Evolutionary conservation across 2,113 vertebrate genomes (phyloP), one percentile per base, ranked within the genome.

Genomic region (Calyptomena viridis): DNA sequence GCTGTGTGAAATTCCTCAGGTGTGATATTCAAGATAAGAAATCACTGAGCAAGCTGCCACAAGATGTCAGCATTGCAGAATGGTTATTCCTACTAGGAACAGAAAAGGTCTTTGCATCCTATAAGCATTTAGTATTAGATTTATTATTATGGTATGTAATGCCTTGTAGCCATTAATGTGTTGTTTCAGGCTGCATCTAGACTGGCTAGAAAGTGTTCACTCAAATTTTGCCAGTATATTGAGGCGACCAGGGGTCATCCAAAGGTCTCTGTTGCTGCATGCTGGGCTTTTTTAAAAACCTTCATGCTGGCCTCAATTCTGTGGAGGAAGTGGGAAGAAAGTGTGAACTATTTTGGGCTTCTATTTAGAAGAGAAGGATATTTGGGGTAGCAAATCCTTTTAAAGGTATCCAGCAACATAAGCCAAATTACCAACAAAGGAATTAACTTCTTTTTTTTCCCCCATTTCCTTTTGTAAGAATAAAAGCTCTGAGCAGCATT

Each of bases 61-160:
- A 79, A 96, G 96, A 52, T 96, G 96, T 95, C 96, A 95, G 94
- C 90, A 95, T 94, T 96, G 96, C 76, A 84, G 88, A 96, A 75
- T 12, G 22, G 62, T 87, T 92, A 39, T 60, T 84, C 21, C 35
- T 82, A 4, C 31, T 33, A 22, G 27, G 24, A 40, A 16, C 27
- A 66, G 53, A 46, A 77, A 40, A 78, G 13, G 21, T 3, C 58
- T 82, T 82, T 33, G 8, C 37, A 62, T 52, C 12, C 71, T 66
- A 0, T 8, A 62, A 56, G 20, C 2, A 2, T 42, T 84, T 56
- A 12, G 22, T 19, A 19, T 56, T 83, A 66, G 15, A 24, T 37
- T 19, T n/a, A 40, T 63, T 62, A 63, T n/a, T n/a, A 85, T 46
- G 78, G 27, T 14, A 27, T 71, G 2, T 35, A 71, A 63, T 33